phyloP scores from a whole-genome alignment of 2,797 vertebrate species.

The Manis crassicaudata region DNA sequence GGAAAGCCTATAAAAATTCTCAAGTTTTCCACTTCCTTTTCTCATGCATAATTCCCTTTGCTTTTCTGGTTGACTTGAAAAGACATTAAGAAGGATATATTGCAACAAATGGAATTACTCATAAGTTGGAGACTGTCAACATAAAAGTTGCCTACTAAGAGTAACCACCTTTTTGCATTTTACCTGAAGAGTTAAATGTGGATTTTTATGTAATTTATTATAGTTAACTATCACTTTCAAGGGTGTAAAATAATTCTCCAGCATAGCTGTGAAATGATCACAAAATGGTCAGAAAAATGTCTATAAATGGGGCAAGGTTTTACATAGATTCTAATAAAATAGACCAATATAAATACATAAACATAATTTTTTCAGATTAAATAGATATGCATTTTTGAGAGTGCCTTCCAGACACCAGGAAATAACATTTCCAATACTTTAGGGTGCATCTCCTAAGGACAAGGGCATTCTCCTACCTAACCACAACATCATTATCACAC shows the following conservation, averaged over 20 bases:
- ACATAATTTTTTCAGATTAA: not conserved
- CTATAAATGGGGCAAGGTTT: not conserved
- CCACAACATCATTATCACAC: not conserved
- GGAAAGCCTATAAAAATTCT: not conserved
- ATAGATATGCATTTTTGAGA: not conserved
- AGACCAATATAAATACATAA: conserved; percentile 13
- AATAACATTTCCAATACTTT: not conserved
- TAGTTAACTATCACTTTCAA: not conserved
- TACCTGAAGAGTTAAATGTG: not conserved
- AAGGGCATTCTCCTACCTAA: not conserved
- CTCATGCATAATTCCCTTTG: not conserved
- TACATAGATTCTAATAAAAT: not conserved
- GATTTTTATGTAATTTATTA: not conserved
- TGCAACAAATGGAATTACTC: not conserved
- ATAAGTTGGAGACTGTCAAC: not conserved
- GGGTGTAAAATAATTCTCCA: not conserved
- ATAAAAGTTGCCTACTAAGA: not conserved
- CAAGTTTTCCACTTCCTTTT: not conserved
- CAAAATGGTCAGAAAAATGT: not conserved
- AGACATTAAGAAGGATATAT: not conserved
- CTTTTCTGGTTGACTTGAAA: conserved; percentile 17
- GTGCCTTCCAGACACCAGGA: not conserved
- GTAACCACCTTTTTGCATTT: conserved; percentile 16
- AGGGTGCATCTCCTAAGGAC: not conserved
- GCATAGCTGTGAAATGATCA: not conserved